These are phyloP conservation scores for Oncopeltus fasciatus DNA, from an alignment of 1,140 invertebrate genomes.

Conservation along the genomic window DNA sequence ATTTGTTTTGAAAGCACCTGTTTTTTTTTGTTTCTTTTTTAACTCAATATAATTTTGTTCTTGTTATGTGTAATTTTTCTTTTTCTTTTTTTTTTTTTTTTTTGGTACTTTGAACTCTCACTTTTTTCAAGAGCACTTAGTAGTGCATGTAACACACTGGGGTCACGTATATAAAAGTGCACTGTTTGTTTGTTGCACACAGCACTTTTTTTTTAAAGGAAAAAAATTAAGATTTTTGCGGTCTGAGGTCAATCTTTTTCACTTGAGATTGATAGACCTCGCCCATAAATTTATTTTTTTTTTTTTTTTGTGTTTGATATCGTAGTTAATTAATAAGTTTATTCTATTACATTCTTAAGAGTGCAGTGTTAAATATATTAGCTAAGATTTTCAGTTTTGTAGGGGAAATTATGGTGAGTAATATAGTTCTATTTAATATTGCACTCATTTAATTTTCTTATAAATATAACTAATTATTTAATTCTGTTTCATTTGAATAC, in stretches of 20 bases:
- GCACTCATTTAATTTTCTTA: not conserved
- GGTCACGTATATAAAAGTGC: conserved; percentile 11
- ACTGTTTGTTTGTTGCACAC: conserved; percentile 11
- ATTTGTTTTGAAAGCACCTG: conserved; percentile 7
- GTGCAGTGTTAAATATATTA: conserved; percentile 1
- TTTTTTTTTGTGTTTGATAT: not conserved
- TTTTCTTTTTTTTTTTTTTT: conserved; percentile 3
- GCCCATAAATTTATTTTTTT: not conserved
- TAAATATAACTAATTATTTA: not conserved
- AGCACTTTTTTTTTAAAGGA: conserved; percentile 13
- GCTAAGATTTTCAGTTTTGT: too few species aligned
- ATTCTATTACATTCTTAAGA: not conserved
- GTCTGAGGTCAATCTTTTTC: conserved; percentile 4
- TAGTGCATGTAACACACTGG: conserved; percentile 11
- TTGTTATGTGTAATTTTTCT: conserved; percentile 9
- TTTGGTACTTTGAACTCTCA: conserved; percentile 2
- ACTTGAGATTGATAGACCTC: not conserved
- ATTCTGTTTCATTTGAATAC: conserved; percentile 9
- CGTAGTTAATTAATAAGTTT: not conserved
- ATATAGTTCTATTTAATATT: not conserved
- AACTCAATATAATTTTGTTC: too few species aligned
- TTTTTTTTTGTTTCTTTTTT: conserved; percentile 6
- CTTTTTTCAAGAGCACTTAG: conserved; percentile 10
- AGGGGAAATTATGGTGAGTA: too few species aligned
- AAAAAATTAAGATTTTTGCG: not conserved